Evolutionary conservation across 1,140 invertebrate species (phyloP).

Genomic region (Condylostylus longicornis): DNA sequence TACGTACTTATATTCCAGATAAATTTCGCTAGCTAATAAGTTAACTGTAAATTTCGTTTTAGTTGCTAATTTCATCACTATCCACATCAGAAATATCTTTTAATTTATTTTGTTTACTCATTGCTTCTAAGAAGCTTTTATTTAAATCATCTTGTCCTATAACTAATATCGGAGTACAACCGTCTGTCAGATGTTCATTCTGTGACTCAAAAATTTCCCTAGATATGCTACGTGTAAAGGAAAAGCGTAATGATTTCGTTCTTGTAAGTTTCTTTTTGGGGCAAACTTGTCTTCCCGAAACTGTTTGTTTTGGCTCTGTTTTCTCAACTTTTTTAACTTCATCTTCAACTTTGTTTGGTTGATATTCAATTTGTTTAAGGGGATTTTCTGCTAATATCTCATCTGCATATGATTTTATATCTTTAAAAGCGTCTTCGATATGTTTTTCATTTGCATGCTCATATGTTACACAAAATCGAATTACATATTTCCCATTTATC

Average conservation of each 20-base stretch:
- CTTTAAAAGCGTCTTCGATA: constrained; percentile 56
- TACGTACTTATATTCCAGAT: not conserved
- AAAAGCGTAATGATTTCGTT: constrained; percentile 44
- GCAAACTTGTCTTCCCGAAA: constrained; percentile 33
- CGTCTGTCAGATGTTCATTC: constrained; percentile 46
- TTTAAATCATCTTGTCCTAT: constrained; percentile 24
- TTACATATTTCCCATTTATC: constrained; percentile 58
- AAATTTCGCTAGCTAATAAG: too few species aligned
- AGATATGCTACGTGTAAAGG: constrained; percentile 50
- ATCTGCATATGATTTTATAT: constrained; percentile 52
- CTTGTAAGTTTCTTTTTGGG: constrained; percentile 37
- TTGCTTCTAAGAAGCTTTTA: constrained; percentile 20
- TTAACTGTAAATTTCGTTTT: constrained; percentile 2
- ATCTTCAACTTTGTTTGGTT: constrained; percentile 14
- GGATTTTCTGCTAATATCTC: constrained; percentile 41
- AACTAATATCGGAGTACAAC: constrained; percentile 49
- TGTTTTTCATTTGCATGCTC: constrained; percentile 64
- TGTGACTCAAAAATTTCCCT: constrained; percentile 44
- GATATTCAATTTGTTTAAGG: constrained; percentile 12
- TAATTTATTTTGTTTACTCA: constrained; percentile 14
- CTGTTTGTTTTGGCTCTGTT: constrained; percentile 19
- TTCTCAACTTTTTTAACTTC: constrained; percentile 21
- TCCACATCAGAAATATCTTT: constrained; percentile 27
- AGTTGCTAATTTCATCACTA: constrained; percentile 29
- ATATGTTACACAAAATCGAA: constrained; percentile 71